These are phyloP conservation scores for Clivina fossor DNA, from an alignment of 2,888 invertebrate genomes.

Conservation along the genomic window DNA sequence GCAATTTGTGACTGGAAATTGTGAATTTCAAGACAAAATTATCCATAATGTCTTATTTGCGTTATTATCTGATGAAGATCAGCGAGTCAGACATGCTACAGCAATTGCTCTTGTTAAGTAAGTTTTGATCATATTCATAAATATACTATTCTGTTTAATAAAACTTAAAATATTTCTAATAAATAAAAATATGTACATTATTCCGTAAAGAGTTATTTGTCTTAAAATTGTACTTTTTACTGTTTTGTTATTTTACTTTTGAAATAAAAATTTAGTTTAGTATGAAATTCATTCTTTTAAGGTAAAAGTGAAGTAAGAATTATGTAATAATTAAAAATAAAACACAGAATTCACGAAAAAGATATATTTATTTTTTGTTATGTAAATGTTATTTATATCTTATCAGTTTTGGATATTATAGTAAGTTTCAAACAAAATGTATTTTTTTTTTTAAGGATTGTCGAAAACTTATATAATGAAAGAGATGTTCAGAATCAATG, in stretches of 20 bases:
- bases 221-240: too few species aligned
- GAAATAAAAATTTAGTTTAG: too few species aligned
- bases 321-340: too few species aligned
- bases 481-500: constrained; percentile 56
- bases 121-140: too few species aligned
- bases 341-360: too few species aligned
- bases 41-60: constrained; percentile 63
- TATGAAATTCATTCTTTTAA: too few species aligned
- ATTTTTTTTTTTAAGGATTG: constrained; percentile 51
- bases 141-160: too few species aligned
- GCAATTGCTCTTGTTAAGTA: constrained; percentile 67
- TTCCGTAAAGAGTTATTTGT: too few species aligned
- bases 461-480: constrained; percentile 54
- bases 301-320: too few species aligned
- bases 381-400: constrained; percentile 11
- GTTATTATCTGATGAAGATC: constrained; percentile 74
- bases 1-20: constrained; percentile 56
- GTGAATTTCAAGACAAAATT: constrained; percentile 61
- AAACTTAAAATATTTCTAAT: too few species aligned
- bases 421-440: constrained; percentile 20
- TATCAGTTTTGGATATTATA: constrained; percentile 13
- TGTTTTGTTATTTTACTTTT: too few species aligned
- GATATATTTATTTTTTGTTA: constrained; percentile 5
- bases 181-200: too few species aligned
- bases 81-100: constrained; percentile 73